Evolutionary conservation across 2,888 invertebrate species (phyloP).

Genomic region (Julus scanicus): DNA sequence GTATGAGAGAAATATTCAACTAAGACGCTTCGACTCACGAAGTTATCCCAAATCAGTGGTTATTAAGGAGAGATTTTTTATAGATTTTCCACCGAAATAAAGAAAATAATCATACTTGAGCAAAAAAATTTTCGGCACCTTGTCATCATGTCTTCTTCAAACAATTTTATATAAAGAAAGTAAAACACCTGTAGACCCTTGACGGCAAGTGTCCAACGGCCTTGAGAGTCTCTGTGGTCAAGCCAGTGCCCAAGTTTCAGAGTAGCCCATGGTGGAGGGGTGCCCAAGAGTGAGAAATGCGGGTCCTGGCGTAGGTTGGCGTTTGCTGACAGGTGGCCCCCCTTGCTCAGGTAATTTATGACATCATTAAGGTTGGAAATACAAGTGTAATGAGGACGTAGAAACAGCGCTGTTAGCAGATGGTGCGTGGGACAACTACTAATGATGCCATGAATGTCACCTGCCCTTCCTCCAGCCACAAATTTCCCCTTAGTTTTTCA

Average conservation of each 20-base stretch:
- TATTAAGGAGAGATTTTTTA: too few relatives aligned
- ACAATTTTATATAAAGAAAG: too few relatives aligned
- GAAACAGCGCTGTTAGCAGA: slow-evolving; percentile 50
- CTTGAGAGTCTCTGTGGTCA: too few relatives aligned
- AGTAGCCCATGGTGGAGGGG: neutral
- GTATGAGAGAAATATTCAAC: too few relatives aligned
- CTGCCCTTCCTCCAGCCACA: slow-evolving; percentile 48
- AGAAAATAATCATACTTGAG: too few relatives aligned
- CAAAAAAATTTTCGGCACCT: too few relatives aligned
- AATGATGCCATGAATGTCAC: slow-evolving; percentile 56
- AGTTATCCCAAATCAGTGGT: too few relatives aligned
- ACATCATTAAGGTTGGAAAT: slow-evolving; percentile 43
- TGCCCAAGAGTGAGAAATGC: neutral
- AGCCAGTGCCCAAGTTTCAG: neutral
- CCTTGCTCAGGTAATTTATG: slow-evolving; percentile 48
- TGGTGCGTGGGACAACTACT: slow-evolving; percentile 56
- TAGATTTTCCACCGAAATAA: too few relatives aligned
- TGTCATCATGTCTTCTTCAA: too few relatives aligned
- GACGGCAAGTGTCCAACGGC: too few relatives aligned
- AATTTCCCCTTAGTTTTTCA: neutral
- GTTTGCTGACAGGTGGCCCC: neutral
- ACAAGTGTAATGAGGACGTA: slow-evolving; percentile 54
- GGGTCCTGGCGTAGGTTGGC: slow-evolving; percentile 2
- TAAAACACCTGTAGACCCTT: too few relatives aligned
- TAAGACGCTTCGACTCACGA: too few relatives aligned